Percentiles rank a stretch among this genome's conserved stretches.
phyloP scores from a whole-genome alignment of 53 echinoderm and acorn worm species.

The Zoroaster sp. region DNA sequence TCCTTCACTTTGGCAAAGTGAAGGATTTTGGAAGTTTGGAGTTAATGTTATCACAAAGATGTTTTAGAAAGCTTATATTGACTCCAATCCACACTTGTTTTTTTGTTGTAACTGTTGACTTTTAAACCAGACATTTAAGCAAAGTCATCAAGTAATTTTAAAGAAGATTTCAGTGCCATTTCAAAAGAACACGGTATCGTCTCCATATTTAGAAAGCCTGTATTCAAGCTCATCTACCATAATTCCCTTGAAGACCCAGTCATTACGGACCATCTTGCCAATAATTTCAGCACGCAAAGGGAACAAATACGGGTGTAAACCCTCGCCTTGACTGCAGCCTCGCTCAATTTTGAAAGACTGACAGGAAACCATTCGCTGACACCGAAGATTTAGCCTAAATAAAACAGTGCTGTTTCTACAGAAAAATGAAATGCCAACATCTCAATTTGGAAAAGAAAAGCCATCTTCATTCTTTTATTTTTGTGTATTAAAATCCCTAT shows the following conservation, averaged over 20 bases:
- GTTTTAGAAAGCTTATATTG: not conserved
- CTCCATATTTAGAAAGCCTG: not conserved
- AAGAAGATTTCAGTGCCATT: not conserved
- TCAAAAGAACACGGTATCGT: not conserved
- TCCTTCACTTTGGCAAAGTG: too few relatives aligned
- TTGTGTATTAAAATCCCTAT: too few relatives aligned
- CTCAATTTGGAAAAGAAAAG: too few relatives aligned
- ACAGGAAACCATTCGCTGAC: too few relatives aligned
- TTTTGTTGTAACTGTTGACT: conserved; percentile 1
- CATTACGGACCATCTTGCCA: not conserved
- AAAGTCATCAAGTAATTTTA: not conserved
- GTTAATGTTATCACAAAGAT: not conserved
- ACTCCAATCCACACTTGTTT: not conserved
- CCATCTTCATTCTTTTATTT: too few relatives aligned
- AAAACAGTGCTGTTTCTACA: too few relatives aligned
- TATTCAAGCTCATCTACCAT: not conserved
- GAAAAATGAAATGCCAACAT: too few relatives aligned
- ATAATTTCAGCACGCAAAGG: conserved; percentile 1
- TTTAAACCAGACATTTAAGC: not conserved
- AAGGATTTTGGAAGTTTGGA: too few relatives aligned
- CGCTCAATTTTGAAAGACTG: too few relatives aligned
- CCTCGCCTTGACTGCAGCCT: too few relatives aligned
- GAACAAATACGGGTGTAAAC: conserved; percentile 3
- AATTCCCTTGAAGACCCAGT: not conserved
- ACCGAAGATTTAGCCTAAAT: too few relatives aligned